Percentiles rank a stretch among this genome's conserved stretches.
Evolutionary conservation across 2,888 invertebrate species (phyloP).

Genomic region (Salticus scenicus): DNA sequence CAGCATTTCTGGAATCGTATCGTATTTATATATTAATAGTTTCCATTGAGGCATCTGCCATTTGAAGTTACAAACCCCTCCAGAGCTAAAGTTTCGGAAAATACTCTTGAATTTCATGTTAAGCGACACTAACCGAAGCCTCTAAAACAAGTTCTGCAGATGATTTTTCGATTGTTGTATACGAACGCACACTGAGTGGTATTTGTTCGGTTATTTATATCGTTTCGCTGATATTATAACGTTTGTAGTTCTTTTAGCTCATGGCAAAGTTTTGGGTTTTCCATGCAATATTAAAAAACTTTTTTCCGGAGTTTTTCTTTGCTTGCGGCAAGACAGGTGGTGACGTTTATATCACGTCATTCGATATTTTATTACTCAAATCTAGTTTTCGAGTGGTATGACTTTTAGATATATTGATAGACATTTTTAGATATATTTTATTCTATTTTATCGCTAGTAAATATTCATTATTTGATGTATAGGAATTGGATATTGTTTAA

Average conservation of each 20-base stretch:
- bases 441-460: too few relatives aligned
- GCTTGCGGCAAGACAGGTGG: background rate
- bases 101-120: background rate
- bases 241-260: background rate
- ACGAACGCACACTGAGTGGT: background rate
- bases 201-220: background rate
- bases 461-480: too few relatives aligned
- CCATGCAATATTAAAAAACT: constrained; percentile 27
- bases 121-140: background rate
- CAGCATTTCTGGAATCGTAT: constrained; percentile 17
- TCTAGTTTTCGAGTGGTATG: too few relatives aligned
- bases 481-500: too few relatives aligned
- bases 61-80: background rate
- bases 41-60: background rate
- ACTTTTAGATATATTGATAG: too few relatives aligned
- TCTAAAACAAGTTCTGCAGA: background rate
- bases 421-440: too few relatives aligned
- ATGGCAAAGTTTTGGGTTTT: background rate
- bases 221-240: constrained; percentile 5
- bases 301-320: constrained; percentile 1
- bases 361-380: constrained; percentile 22
- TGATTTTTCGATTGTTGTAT: background rate
- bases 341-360: constrained; percentile 42
- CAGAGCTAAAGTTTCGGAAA: background rate
- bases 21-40: background rate